phyloP scores from a whole-genome alignment of 2,888 invertebrate genomes.

The Scelioninae gen. 2 region DNA sequence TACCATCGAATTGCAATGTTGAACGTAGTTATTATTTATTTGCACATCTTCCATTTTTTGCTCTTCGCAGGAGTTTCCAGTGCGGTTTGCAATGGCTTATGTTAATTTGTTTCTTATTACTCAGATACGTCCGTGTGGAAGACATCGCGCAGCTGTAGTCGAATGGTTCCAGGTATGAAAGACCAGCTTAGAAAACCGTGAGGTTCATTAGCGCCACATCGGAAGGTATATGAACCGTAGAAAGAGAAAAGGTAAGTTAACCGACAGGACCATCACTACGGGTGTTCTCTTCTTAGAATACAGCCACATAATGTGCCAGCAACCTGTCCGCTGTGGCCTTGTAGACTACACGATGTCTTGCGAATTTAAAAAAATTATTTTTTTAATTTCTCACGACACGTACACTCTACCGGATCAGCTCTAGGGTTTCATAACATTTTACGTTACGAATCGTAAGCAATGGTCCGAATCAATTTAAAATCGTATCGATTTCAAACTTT shows the following conservation, averaged over 20 bases:
- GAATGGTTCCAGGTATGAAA: slow-evolving; percentile 22
- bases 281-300: slow-evolving; percentile 58
- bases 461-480: no score
- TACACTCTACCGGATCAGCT: no score
- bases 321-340: slow-evolving; percentile 54
- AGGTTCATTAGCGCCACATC: slow-evolving; percentile 59
- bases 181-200: slow-evolving; percentile 47
- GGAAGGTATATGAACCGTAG: slow-evolving; percentile 56
- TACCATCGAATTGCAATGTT: no score
- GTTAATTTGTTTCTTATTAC: slow-evolving; percentile 31
- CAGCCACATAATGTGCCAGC: slow-evolving; percentile 53
- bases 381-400: slow-evolving; percentile 1
- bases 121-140: slow-evolving; percentile 8
- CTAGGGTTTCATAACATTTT: neutral
- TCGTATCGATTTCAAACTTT: neutral
- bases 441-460: neutral
- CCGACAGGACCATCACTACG: slow-evolving; percentile 55
- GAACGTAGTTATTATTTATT: no score
- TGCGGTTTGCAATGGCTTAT: slow-evolving; percentile 11
- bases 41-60: neutral
- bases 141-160: neutral
- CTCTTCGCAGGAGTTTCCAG: slow-evolving; percentile 5
- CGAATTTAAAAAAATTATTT: slow-evolving; percentile 42
- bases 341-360: slow-evolving; percentile 47
- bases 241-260: slow-evolving; percentile 52